Percentiles rank a stretch among this genome's conserved stretches.
phyloP scores from a whole-genome alignment of 1,140 invertebrate genomes.

The Aplysia californica region DNA sequence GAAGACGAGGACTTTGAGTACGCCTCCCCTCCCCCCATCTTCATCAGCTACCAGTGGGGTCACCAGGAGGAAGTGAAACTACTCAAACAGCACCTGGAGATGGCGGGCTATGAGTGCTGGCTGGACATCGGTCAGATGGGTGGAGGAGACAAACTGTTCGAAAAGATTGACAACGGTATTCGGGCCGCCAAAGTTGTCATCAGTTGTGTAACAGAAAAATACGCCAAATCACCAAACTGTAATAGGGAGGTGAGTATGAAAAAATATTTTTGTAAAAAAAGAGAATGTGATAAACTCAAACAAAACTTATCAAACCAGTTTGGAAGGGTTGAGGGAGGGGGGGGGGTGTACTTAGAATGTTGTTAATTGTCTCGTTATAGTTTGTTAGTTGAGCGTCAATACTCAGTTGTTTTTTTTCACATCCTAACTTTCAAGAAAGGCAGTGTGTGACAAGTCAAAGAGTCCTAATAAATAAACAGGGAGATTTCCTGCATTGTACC shows the following conservation, averaged over 20 bases:
- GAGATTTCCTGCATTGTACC: no score
- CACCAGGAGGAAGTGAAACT: constrained; percentile 58
- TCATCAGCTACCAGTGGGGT: constrained; percentile 65
- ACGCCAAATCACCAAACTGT: constrained; percentile 62
- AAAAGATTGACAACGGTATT: constrained; percentile 61
- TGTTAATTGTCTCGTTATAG: no score
- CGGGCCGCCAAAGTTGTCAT: constrained; percentile 59
- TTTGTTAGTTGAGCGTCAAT: no score
- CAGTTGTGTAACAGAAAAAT: constrained; percentile 60
- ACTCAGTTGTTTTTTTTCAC: no score
- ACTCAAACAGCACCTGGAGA: constrained; percentile 53
- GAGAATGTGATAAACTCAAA: no score
- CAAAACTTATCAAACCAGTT: no score
- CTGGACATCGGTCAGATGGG: constrained; percentile 66
- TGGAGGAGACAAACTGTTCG: constrained; percentile 62
- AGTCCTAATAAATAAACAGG: no score
- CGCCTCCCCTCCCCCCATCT: constrained; percentile 50
- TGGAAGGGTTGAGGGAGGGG: no score
- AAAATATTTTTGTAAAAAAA: no score
- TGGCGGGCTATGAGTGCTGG: constrained; percentile 61
- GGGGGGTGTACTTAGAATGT: no score
- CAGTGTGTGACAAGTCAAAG: no score
- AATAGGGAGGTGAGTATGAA: constrained; percentile 56
- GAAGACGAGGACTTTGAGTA: constrained; percentile 59
- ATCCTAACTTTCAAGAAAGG: no score